phyloP scores from a whole-genome alignment of 2,113 vertebrate genomes.

The Petrocephalus zakoni region DNA sequence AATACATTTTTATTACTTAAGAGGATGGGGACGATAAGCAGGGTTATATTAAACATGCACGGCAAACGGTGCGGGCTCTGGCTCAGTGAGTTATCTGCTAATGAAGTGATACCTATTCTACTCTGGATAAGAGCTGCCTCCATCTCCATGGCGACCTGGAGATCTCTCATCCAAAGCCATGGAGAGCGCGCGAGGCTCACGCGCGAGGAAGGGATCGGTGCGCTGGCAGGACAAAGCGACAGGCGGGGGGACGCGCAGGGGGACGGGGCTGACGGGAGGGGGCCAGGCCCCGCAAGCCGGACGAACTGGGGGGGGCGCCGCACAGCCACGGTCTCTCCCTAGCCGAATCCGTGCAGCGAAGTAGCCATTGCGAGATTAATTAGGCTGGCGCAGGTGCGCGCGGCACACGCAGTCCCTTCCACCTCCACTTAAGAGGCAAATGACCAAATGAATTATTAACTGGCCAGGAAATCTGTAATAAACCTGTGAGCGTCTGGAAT shows the following conservation, averaged over 20 bases:
- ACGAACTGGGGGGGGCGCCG: background rate
- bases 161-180: conserved; percentile 39
- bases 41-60: background rate
- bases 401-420: background rate
- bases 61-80: conserved; percentile 12
- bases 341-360: background rate
- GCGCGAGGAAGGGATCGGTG: conserved; percentile 19
- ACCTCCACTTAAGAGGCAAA: background rate
- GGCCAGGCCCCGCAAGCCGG: background rate
- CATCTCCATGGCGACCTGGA: conserved; percentile 74
- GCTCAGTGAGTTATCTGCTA: conserved; percentile 31
- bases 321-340: conserved; percentile 6
- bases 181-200: conserved; percentile 32
- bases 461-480: background rate
- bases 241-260: conserved; percentile 17
- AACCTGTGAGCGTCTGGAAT: background rate
- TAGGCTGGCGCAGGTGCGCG: background rate
- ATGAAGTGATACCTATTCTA: conserved; percentile 55
- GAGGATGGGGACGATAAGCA: background rate
- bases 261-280: conserved; percentile 8
- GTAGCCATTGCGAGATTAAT: conserved; percentile 8
- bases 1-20: background rate
- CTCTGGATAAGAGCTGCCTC: conserved; percentile 54
- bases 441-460: background rate
- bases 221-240: conserved; percentile 32